Conservation (phyloP, 2,797 vertebrate species). For the Pseudochirops cupreus region DNA sequence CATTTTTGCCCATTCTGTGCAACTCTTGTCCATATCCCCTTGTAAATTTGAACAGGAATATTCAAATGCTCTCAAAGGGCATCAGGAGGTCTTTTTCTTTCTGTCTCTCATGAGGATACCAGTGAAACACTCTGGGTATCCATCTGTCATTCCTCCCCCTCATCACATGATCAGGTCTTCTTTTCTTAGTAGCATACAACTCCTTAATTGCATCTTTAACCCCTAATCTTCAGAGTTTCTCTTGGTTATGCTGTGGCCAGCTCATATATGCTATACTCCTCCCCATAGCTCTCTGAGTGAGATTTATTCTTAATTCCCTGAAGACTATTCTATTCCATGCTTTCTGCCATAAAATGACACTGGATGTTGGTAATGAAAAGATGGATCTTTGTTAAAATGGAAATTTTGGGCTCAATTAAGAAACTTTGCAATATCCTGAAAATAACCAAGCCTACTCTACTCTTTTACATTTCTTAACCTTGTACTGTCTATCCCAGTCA, state of each 20-base stretch:
- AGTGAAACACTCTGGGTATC: neutral
- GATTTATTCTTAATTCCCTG: neutral
- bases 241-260: neutral
- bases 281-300: neutral
- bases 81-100: neutral
- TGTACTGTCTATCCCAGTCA: neutral
- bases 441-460: neutral
- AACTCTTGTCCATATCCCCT: neutral
- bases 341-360: neutral
- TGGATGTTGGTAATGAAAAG: neutral
- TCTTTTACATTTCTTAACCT: neutral
- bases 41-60: neutral
- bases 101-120: neutral
- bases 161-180: neutral
- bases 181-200: neutral
- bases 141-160: neutral
- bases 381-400: neutral
- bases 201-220: neutral
- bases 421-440: neutral
- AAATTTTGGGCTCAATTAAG: neutral
- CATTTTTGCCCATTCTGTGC: neutral
- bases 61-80: neutral
- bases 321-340: neutral
- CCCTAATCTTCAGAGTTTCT: neutral
- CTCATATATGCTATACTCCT: neutral